Evolutionary conservation across 2,888 invertebrate species (phyloP), one percentile per base, ranked within the genome.

Genomic region (Phaonia tiefii): DNA sequence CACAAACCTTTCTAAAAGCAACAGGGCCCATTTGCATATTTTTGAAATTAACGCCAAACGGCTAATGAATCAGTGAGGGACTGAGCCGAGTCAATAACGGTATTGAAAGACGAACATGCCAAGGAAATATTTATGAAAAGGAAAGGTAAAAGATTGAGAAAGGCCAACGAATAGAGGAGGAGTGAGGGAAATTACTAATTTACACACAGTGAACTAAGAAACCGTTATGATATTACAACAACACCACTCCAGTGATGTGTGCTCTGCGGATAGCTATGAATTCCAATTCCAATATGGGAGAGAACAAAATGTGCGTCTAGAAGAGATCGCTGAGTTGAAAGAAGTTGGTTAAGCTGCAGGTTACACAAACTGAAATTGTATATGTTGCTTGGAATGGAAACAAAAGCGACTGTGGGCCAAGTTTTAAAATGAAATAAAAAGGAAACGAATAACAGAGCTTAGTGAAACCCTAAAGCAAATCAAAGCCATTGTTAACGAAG

Each of bases 141-240:
- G 63, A 22, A 63, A 42, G 42, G 63, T 3, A 15, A 31, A 11
- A 54, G 8, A 54, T 8, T 20, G 51, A 51, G 22, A 39, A 15
- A 4, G 63, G 22, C 54, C 54, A 54, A 54, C 10, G 13, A 54
- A 54, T 0, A 10, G 51, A 22, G 26, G n/a, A n/a, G n/a, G n/a
- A n/a, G n/a, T n/a, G n/a, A n/a, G n/a, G n/a, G n/a, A 37, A 60
- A 60, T 15, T 37, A 11, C 60, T 60, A 39, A 60, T 39, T 20
- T 39, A 20, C 20, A 39, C 63, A 63, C 60, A 26, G 58, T 13
- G 58, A 58, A 77, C 74, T 60, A 74, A 65, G 76, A 80, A 72
- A 80, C 80, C 80, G 76, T 76, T 80, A 80, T 76, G 20, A 75
- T 67, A 72, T 75, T 67, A 75, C 75, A 80, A 75, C 78, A 74